These are phyloP conservation scores for Ptychodera flava DNA, from an alignment of 35 echinoderm and acorn worm species.

Conservation along the genomic window DNA sequence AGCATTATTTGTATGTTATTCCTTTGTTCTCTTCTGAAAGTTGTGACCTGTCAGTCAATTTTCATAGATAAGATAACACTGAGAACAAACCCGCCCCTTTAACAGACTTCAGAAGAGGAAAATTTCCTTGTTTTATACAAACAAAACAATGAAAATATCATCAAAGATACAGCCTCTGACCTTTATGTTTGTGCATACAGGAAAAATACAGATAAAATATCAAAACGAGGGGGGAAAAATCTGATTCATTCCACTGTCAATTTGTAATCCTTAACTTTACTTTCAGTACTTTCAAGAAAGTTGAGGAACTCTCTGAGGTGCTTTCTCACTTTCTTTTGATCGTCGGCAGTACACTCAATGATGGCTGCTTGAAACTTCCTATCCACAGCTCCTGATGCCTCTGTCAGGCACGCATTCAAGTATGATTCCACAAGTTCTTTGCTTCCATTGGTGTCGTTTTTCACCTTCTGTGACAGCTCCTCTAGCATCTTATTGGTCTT, in stretches of 20 bases:
- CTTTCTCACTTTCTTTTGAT: conserved; percentile 78
- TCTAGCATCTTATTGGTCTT: conserved; percentile 32
- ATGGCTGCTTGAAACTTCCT: conserved; percentile 56
- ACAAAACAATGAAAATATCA: too few species aligned
- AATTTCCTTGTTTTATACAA: too few species aligned
- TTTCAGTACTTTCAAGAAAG: conserved; percentile 15
- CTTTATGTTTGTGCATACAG: too few species aligned
- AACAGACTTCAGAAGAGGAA: too few species aligned
- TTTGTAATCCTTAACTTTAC: background rate
- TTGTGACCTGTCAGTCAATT: too few species aligned
- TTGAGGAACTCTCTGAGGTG: conserved; percentile 29
- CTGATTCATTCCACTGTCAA: background rate
- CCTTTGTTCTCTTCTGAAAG: too few species aligned
- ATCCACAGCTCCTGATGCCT: conserved; percentile 50
- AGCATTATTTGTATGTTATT: too few species aligned
- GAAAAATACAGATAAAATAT: too few species aligned
- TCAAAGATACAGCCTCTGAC: too few species aligned
- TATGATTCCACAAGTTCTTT: conserved; percentile 35
- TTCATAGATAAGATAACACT: too few species aligned
- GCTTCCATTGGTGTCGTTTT: conserved; percentile 23
- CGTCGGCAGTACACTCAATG: conserved; percentile 76
- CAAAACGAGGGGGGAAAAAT: too few species aligned
- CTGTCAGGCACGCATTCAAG: conserved; percentile 63
- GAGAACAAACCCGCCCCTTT: too few species aligned
- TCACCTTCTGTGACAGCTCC: conserved; percentile 25